Evolutionary conservation across 2,888 invertebrate species (phyloP).

Genomic region (Chrysolina haemoptera): DNA sequence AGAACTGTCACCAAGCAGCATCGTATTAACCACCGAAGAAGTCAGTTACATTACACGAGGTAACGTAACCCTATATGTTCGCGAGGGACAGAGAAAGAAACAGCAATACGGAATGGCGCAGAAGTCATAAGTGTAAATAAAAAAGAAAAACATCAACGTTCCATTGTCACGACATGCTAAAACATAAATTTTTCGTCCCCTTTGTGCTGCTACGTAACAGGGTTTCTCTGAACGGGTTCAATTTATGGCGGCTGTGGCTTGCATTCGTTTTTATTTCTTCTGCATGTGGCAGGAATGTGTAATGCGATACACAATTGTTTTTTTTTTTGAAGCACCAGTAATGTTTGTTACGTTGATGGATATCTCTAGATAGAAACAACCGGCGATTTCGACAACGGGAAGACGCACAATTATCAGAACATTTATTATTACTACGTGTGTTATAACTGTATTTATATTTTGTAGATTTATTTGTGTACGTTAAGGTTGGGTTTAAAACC

Average conservation of each 20-base stretch:
- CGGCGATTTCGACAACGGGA: not conserved
- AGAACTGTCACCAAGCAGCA: slow-evolving; percentile 8
- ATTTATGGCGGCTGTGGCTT: slow-evolving; percentile 28
- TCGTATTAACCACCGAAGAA: not conserved
- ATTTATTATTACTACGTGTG: too few relatives aligned
- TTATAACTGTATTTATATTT: too few relatives aligned
- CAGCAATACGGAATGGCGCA: slow-evolving; percentile 15
- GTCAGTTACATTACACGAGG: not conserved
- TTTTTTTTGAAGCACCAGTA: not conserved
- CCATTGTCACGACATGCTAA: slow-evolving; percentile 37
- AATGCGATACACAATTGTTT: slow-evolving; percentile 5
- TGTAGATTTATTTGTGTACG: too few relatives aligned
- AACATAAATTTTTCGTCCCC: slow-evolving; percentile 29
- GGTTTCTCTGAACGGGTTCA: slow-evolving; percentile 26
- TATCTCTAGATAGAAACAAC: slow-evolving; percentile 2
- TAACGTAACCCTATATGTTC: slow-evolving; percentile 8
- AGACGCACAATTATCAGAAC: not conserved
- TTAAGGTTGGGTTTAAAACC: too few relatives aligned
- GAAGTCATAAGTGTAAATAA: slow-evolving; percentile 31
- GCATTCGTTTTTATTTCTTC: slow-evolving; percentile 24
- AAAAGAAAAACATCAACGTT: slow-evolving; percentile 24
- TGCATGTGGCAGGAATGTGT: slow-evolving; percentile 17
- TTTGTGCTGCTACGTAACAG: slow-evolving; percentile 30
- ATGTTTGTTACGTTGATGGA: not conserved
- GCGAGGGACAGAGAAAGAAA: slow-evolving; percentile 12